Percentiles rank a stretch among this genome's conserved stretches.
Conservation (phyloP, 2,113 vertebrate species). For the Sclerurus mexicanus region DNA sequence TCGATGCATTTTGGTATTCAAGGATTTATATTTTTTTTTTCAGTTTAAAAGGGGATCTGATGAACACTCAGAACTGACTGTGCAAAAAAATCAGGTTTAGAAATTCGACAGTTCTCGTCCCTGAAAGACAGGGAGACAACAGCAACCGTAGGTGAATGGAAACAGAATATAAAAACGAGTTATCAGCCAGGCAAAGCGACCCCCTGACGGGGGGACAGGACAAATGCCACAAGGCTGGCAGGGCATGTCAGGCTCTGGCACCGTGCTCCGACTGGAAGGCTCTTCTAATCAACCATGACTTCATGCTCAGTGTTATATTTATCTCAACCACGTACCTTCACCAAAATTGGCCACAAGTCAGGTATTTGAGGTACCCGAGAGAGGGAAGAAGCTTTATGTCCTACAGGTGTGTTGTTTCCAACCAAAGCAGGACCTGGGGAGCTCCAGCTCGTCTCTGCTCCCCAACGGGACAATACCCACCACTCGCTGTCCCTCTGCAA, state of each 20-base stretch:
- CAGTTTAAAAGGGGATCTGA: neutral
- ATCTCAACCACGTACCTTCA: neutral
- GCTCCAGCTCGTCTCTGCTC: neutral
- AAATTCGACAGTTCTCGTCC: neutral
- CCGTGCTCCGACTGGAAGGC: neutral
- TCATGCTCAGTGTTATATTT: slow-evolving; percentile 6
- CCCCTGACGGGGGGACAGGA: neutral
- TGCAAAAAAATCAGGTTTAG: neutral
- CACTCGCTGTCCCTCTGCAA: neutral
- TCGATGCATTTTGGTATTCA: neutral
- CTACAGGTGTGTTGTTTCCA: neutral
- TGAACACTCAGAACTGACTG: neutral
- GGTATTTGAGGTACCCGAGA: neutral
- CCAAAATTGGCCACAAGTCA: neutral
- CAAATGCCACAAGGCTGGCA: fast-evolving
- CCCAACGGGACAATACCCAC: neutral
- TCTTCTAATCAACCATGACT: neutral
- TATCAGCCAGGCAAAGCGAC: neutral
- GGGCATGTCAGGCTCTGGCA: neutral
- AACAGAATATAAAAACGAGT: neutral
- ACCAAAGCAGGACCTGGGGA: neutral
- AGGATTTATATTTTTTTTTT: neutral
- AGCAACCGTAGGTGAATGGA: neutral
- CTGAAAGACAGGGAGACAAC: neutral
- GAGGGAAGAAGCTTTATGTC: neutral